These are phyloP conservation scores for Drosophila affinis DNA, from an alignment of 2,888 invertebrate species.

Conservation along the genomic window DNA sequence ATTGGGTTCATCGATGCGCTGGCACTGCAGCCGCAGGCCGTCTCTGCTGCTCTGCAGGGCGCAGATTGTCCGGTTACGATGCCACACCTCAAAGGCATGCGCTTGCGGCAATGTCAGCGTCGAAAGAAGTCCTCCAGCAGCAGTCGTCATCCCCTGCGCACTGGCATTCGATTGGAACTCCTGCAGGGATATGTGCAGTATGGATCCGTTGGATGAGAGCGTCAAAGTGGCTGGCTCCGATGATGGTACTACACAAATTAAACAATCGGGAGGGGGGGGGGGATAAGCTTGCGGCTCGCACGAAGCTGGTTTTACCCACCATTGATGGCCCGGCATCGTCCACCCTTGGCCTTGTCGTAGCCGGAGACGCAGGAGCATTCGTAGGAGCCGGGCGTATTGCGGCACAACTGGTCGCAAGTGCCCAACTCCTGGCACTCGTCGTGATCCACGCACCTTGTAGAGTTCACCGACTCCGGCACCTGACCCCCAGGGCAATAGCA, in stretches of 20 bases:
- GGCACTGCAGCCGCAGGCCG: constrained; percentile 86
- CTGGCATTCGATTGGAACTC: constrained; percentile 13
- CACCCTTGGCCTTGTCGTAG: constrained; percentile 86
- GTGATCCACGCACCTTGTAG: constrained; percentile 88
- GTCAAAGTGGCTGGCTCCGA: constrained; percentile 87
- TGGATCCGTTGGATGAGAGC: constrained; percentile 88
- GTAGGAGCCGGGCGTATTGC: constrained; percentile 88
- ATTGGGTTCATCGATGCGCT: constrained; percentile 87
- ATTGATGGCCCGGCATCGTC: constrained; percentile 88
- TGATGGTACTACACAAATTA: constrained; percentile 85
- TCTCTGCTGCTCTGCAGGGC: constrained; percentile 87
- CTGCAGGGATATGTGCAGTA: constrained; percentile 85
- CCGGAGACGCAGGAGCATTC: constrained; percentile 90
- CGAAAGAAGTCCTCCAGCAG: constrained; percentile 61
- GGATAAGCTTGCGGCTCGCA: constrained; percentile 13
- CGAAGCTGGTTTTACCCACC: constrained; percentile 84
- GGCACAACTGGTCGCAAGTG: constrained; percentile 90
- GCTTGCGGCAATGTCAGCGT: constrained; percentile 67
- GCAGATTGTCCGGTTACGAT: constrained; percentile 88
- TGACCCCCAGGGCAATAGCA: constrained; percentile 91
- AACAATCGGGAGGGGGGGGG: constrained; percentile 25
- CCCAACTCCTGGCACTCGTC: constrained; percentile 90
- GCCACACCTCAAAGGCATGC: constrained; percentile 87
- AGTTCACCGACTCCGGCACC: constrained; percentile 83
- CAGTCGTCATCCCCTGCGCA: neutral